Conservation (phyloP, 53 echinoderm and acorn worm genomes). For the Patiria pectinifera region DNA sequence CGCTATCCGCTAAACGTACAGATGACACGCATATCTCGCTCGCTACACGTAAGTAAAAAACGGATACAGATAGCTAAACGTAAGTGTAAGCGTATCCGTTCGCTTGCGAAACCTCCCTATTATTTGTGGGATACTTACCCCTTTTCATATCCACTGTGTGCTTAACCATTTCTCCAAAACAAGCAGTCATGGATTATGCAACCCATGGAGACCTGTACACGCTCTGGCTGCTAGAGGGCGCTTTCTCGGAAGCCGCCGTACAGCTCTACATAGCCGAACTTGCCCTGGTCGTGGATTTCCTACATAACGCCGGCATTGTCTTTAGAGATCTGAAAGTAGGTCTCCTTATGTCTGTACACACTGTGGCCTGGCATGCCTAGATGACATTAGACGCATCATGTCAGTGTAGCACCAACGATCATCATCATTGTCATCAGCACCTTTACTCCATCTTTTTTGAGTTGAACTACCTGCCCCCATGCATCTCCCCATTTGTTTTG, state of each 20-base stretch:
- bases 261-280: conserved; percentile 91
- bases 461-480: not conserved
- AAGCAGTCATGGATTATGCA: conserved; percentile 94
- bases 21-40: too few species aligned
- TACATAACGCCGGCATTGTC: conserved; percentile 94
- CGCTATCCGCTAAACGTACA: too few species aligned
- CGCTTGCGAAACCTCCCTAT: too few species aligned
- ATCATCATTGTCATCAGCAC: not conserved
- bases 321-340: conserved; percentile 97
- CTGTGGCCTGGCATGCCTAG: not conserved
- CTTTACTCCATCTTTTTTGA: not conserved
- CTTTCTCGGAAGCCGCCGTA: conserved; percentile 88
- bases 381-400: not conserved
- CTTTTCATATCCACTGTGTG: not conserved
- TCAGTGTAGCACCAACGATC: not conserved
- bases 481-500: too few species aligned
- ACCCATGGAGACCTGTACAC: conserved; percentile 98
- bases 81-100: too few species aligned
- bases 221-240: conserved; percentile 93
- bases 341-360: not conserved
- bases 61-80: too few species aligned
- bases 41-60: too few species aligned
- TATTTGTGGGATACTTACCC: not conserved
- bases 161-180: not conserved
- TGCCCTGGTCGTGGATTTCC: conserved; percentile 92